phyloP scores from a whole-genome alignment of 1,140 invertebrate genomes.

The Himalopsyche phryganea region DNA sequence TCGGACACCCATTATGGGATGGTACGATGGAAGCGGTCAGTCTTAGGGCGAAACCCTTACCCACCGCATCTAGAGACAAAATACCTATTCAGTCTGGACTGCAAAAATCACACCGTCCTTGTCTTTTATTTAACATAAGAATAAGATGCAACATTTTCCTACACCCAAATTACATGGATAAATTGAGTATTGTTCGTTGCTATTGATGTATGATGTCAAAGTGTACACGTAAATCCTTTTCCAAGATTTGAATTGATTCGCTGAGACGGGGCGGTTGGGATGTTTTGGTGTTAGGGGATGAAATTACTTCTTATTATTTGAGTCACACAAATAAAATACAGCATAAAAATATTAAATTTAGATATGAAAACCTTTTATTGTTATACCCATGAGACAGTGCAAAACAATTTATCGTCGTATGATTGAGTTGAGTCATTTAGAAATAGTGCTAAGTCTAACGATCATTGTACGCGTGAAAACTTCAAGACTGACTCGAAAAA shows the following conservation, averaged over 20 bases:
- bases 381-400: no score
- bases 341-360: no score
- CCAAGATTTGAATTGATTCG: constrained; percentile 34
- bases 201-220: not conserved
- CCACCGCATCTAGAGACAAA: not conserved
- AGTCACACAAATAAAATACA: no score
- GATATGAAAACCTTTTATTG: no score
- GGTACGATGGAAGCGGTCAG: constrained; percentile 29
- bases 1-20: constrained; percentile 29
- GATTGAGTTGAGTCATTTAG: no score
- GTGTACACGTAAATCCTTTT: constrained; percentile 29
- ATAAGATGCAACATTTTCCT: not conserved
- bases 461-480: no score
- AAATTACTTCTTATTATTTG: no score
- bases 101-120: not conserved
- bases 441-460: no score
- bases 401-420: no score
- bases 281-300: not conserved
- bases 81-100: not conserved
- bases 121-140: not conserved
- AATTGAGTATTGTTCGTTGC: not conserved
- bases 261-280: constrained; percentile 1
- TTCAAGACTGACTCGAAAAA: no score
- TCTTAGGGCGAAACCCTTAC: constrained; percentile 17
- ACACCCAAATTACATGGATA: not conserved